These are phyloP conservation scores for Epistrophella euchroma DNA, from an alignment of 2,888 invertebrate genomes.

Conservation along the genomic window DNA sequence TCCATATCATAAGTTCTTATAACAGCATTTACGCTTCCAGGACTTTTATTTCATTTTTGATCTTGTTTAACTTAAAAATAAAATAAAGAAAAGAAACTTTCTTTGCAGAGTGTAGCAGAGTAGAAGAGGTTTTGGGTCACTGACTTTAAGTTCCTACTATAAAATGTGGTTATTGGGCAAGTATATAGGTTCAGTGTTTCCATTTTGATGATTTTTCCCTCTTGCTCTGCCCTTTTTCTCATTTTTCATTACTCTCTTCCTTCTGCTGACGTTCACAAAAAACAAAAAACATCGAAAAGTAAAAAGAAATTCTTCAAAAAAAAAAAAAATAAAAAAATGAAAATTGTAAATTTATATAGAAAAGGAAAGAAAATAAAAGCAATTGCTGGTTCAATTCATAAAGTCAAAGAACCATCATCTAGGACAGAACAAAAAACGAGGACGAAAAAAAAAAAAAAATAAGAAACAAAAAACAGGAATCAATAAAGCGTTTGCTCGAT, in stretches of 20 bases:
- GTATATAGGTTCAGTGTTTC: slow-evolving; percentile 13
- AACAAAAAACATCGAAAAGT: slow-evolving; percentile 39
- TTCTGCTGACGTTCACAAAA: slow-evolving; percentile 28
- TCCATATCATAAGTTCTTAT: slow-evolving; percentile 45
- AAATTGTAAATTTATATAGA: slow-evolving; percentile 56
- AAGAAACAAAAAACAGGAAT: slow-evolving; percentile 36
- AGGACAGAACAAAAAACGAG: slow-evolving; percentile 12
- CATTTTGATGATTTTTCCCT: too few species aligned
- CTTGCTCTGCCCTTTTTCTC: neutral
- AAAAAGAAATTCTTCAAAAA: slow-evolving; percentile 1
- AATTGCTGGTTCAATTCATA: slow-evolving; percentile 61
- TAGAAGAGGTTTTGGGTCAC: slow-evolving; percentile 38
- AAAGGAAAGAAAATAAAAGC: slow-evolving; percentile 62
- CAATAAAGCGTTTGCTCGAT: slow-evolving; percentile 54
- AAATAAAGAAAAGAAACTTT: slow-evolving; percentile 6
- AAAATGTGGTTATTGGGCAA: slow-evolving; percentile 64
- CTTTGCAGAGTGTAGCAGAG: slow-evolving; percentile 11
- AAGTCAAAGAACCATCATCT: slow-evolving; percentile 34
- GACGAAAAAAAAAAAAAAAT: slow-evolving; percentile 1
- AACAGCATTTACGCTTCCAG: slow-evolving; percentile 14
- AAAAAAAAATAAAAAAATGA: neutral
- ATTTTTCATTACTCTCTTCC: slow-evolving; percentile 21
- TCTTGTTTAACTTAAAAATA: slow-evolving; percentile 34
- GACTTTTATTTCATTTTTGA: slow-evolving; percentile 59
- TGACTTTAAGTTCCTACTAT: slow-evolving; percentile 54